Base-by-base conservation (phyloP, 1,140 invertebrate species). In the Palaemon carinicauda region DNA sequence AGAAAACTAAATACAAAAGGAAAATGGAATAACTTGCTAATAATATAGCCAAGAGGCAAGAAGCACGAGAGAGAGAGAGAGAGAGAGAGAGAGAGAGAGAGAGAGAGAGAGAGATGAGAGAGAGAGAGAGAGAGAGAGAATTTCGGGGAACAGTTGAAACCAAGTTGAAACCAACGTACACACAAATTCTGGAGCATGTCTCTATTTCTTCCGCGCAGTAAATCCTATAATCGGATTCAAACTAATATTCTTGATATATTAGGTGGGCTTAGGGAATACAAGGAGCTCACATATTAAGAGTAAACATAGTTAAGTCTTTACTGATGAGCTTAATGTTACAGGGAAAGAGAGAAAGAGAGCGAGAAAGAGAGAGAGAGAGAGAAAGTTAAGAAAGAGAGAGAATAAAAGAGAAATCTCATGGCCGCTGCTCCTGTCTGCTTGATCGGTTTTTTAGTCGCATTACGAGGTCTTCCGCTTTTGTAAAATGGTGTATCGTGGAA, bases 191-290 rank as follows among this genome's bases (percentile, higher is more conserved):
- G 21, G 24, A 33, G 27, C 21, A 56, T 60, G 71, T 41, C 19
- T 41, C 73, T 65, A 27, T 73, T 51, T 52, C 31, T 65, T 54
- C 74, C 52, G 50, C 71, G 17, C 29, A 19, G 51, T 52, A 21
- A 65, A 41, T 60, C 12, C 56, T 24, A 53, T 86, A 86, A 86
- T 80, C 83, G 83, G 83, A 86, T 86, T 86, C 50, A 73, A 80
- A 80, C 83, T 86, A 86, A 86, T 86, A 86, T 86, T 86, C 83
- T 86, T 86, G 83, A 86, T 86, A 86, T 79, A 86, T 86, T 86
- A 86, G 83, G 77, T 21, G 60, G 51, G 75, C 51, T 80, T 51
- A 69, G 21, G 50, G 83, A 53, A 80, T 73, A 86, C 83, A 86
- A 86, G 83, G 77, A 86, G 83, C 83, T 86, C 77, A 86, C 50